Base-by-base conservation (phyloP, 2,113 vertebrate species). In the Cheirogaleus medius region DNA sequence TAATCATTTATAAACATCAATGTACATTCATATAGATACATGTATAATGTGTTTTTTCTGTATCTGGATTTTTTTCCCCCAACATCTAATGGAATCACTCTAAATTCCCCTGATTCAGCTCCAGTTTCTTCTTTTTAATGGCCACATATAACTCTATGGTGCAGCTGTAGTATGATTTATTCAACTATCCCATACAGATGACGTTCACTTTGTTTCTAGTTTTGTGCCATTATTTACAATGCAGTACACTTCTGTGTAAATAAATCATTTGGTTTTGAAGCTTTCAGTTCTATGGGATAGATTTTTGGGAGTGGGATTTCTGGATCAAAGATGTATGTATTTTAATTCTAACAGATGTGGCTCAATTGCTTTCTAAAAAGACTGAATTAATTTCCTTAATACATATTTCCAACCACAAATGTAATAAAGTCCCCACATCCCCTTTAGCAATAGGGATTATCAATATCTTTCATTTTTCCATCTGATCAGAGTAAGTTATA, bases 351-450 rank as follows among this genome's bases (percentile, higher is more conserved):
- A 60, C 64, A 93, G 39, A 83, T 64, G 13, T 81, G 76, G 56
- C 44, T 63, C 76, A 34, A 93, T 71, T 83, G n/a, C 44, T 87
- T 92, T 87, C 42, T 44, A 21, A 64, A 86, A 64, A 74, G 60
- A 54, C 32, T 68, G 25, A 6, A 74, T 47, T 29, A 9, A 47
- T 74, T 27, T 13, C 63, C 37, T 71, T 76, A 34, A 37, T 39
- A 42, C 4, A 27, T 89, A n/a, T 92, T 92, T 94, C 63, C 52
- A 94, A 84, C 49, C 80, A 92, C 74, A 95, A 91, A 87, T 64
- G 14, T 54, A 73, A 21, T n/a, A 6, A 88, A 42, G 17, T 44
- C 17, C 54, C 37, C 32, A 66, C 9, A 69, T 71, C 27, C 18
- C 20, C 42, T 84, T 88, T 82, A 60, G 90, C 44, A 85, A 39